Conservation (phyloP, 30 jellyfish, hydroid and myxozoan species). For the Aurelia sp. region DNA sequence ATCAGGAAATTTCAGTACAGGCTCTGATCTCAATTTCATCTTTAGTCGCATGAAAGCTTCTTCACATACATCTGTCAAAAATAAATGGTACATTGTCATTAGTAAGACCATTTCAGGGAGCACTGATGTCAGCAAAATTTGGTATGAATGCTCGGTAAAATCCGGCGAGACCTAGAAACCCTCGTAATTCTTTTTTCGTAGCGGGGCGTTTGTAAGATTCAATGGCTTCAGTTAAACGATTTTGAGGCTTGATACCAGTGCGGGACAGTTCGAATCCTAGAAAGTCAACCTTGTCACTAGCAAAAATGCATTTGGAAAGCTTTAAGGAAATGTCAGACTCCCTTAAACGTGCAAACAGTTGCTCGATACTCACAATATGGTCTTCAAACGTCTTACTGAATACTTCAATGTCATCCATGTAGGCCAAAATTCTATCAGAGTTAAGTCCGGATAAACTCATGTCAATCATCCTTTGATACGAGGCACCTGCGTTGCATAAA, state of each 20-base stretch:
- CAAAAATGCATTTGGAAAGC: too few species aligned
- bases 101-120: too few species aligned
- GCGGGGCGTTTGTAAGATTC: conserved; percentile 3
- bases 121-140: too few species aligned
- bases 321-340: conserved; percentile 41
- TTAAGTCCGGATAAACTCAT: conserved; percentile 30
- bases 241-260: conserved; percentile 34
- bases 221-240: conserved; percentile 33
- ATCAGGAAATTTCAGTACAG: background rate
- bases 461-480: conserved; percentile 54
- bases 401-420: conserved; percentile 33
- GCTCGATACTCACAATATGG: conserved; percentile 33
- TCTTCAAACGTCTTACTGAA: conserved; percentile 22
- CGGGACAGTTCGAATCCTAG: conserved; percentile 49
- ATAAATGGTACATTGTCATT: too few species aligned
- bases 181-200: too few species aligned
- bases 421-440: conserved; percentile 22
- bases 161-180: too few species aligned
- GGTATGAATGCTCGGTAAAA: too few species aligned
- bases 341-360: conserved; percentile 8
- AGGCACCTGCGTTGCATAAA: conserved; percentile 66
- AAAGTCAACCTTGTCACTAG: conserved; percentile 37
- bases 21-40: background rate
- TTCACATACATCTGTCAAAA: too few species aligned
- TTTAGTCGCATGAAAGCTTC: background rate